Evolutionary conservation across 2,113 vertebrate species (phyloP), one percentile per base, ranked within the genome.

Genomic region (Solenodon paradoxus): DNA sequence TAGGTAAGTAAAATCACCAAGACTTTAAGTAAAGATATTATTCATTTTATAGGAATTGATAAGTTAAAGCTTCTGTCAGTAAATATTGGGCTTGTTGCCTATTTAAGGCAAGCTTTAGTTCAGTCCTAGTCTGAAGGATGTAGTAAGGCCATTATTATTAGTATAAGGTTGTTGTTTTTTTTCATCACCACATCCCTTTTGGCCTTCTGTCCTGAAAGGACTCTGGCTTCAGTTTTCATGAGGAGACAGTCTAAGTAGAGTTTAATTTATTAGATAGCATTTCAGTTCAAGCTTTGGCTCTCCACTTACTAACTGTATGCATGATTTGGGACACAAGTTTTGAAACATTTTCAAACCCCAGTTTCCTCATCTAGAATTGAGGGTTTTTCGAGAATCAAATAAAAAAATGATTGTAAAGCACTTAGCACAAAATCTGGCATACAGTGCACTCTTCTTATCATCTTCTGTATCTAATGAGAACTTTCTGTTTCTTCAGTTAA

Each of bases 151-250:
- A 0, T 51, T 64, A 35, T 38, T 42, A 57, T 8, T 85, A 63
- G 72, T 13, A 63, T 79, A 89, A 83, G 53, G 77, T 10, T 59
- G 78, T 89, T 55, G 38, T 84, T 40, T 94, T n/a, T n/a, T n/a
- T n/a, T n/a, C n/a, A n/a, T n/a, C 88, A 88, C 96, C 95, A 80
- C 86, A 82, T 72, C 64, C 3, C 64, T 32, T 15, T 32, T 32
- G 22, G 88, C 71, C 32, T 97, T 95, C 74, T 97, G 20, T 74
- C 94, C 66, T 95, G 81, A 71, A 97, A 72, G 32, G n/a, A 10
- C 71, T 75, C 81, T 51, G 38, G 22, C 17, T 80, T 90, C 9
- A 69, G 26, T 22, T 15, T 84, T 91, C 22, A 35, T 68, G 40
- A 82, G 40, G 55, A 49, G 32, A 55, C 42, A 71, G 26, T 78